A percentile compares a stretch with the other conserved stretches of the same genome.
Evolutionary conservation across 2,113 vertebrate genomes (phyloP).

Genomic region (Eclectus roratus): DNA sequence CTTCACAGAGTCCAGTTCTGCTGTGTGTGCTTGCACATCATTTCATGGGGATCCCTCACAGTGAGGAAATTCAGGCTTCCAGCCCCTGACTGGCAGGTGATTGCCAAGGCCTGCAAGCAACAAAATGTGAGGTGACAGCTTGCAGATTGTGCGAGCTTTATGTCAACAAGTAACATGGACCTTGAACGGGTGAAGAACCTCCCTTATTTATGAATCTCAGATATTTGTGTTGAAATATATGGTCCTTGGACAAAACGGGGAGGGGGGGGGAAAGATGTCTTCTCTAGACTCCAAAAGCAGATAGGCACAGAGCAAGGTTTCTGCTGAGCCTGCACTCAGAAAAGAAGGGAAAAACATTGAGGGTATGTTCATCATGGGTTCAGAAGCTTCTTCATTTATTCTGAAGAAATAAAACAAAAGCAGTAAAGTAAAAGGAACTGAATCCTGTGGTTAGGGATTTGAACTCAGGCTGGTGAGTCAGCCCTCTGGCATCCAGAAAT

Average conservation of each 20-base stretch:
- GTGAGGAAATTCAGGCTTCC: background rate
- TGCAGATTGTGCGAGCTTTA: background rate
- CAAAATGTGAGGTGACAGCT: background rate
- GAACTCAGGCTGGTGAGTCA: constrained; percentile 17
- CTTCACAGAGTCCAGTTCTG: background rate
- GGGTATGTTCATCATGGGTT: background rate
- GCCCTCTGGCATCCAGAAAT: constrained; percentile 18
- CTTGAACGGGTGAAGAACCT: background rate
- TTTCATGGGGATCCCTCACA: background rate
- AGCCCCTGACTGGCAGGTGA: background rate
- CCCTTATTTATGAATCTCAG: background rate
- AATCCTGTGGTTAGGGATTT: constrained; percentile 25
- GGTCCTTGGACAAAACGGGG: background rate
- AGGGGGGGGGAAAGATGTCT: accelerated
- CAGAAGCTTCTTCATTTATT: constrained; percentile 28
- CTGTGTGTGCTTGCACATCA: background rate
- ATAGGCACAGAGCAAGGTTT: background rate
- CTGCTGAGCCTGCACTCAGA: background rate
- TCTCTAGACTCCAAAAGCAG: background rate
- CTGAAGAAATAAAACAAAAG: constrained; percentile 34
- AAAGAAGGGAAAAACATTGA: background rate
- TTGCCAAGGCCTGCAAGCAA: background rate
- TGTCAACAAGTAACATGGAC: background rate
- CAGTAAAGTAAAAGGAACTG: constrained; percentile 45
- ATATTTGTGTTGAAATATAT: background rate